Percentiles rank a stretch among this genome's conserved stretches.
Evolutionary conservation across 2,888 invertebrate genomes (phyloP).

Genomic region (Cephus pygmeus): DNA sequence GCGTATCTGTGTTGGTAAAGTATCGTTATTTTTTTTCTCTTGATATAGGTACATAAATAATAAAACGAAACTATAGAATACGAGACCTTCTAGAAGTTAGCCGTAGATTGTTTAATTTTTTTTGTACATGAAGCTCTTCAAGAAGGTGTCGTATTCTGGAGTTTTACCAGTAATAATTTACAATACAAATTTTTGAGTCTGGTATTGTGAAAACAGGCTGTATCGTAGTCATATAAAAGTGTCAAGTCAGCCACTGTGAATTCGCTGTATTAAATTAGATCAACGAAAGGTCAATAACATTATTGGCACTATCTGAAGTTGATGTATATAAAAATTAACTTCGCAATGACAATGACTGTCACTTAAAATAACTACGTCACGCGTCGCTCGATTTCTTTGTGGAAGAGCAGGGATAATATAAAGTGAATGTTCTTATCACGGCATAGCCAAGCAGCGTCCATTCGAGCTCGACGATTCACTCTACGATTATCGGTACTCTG

Average conservation of each 20-base stretch:
- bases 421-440: slow-evolving; percentile 28
- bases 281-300: neutral
- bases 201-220: neutral
- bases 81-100: too few relatives aligned
- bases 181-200: neutral
- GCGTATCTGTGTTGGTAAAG: neutral
- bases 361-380: neutral
- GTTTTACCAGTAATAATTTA: neutral
- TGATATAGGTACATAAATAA: neutral
- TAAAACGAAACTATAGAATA: too few relatives aligned
- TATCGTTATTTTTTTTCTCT: neutral
- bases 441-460: neutral
- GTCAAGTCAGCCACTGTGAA: neutral
- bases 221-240: neutral
- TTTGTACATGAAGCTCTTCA: too few relatives aligned
- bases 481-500: slow-evolving; percentile 12
- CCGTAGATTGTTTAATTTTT: too few relatives aligned
- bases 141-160: too few relatives aligned
- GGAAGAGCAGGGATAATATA: neutral
- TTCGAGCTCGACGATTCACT: slow-evolving; percentile 2
- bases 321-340: neutral
- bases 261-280: neutral
- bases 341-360: neutral
- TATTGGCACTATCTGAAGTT: neutral
- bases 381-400: neutral